Percentiles rank a stretch among this genome's conserved stretches.
Conservation (phyloP, 2,888 invertebrate species). For the Petrophora chlorosata region DNA sequence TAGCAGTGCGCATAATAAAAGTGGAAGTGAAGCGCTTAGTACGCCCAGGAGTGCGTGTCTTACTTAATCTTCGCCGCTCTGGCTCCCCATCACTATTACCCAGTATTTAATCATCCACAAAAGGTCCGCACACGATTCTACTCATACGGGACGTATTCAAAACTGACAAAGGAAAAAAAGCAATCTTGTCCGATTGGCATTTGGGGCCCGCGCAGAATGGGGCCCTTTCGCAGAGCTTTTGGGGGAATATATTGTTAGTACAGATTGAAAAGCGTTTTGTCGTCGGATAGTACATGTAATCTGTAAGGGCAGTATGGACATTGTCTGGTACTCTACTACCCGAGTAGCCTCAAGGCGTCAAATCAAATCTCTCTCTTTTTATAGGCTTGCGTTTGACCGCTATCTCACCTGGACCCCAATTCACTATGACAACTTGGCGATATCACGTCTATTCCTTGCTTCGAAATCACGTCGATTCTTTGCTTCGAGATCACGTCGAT, state of each 20-base stretch:
- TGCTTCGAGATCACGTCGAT: too few species aligned
- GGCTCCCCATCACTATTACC: slow-evolving; percentile 43
- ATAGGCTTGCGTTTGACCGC: too few species aligned
- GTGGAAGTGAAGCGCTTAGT: too few species aligned
- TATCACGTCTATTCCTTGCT: too few species aligned
- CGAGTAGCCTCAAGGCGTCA: too few species aligned
- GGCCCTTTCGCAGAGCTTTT: slow-evolving; percentile 53
- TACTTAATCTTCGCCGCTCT: neutral
- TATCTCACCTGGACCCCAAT: too few species aligned
- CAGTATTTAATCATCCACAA: slow-evolving; percentile 81
- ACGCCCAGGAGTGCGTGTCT: neutral
- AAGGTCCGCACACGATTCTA: slow-evolving; percentile 55
- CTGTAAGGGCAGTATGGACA: slow-evolving; percentile 7
- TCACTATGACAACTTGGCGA: too few species aligned
- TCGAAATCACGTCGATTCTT: too few species aligned
- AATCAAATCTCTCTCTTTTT: too few species aligned
- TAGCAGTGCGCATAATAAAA: too few species aligned
- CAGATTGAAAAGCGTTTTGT: slow-evolving; percentile 81
- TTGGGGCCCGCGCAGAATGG: slow-evolving; percentile 72
- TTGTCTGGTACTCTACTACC: too few species aligned
- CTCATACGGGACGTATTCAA: slow-evolving; percentile 77
- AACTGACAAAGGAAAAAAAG: slow-evolving; percentile 83
- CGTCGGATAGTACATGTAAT: slow-evolving; percentile 41
- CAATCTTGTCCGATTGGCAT: slow-evolving; percentile 82
- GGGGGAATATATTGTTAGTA: slow-evolving; percentile 65